These are phyloP conservation scores for Psilopogon haemacephalus DNA, from an alignment of 2,113 vertebrate genomes.

Conservation along the genomic window DNA sequence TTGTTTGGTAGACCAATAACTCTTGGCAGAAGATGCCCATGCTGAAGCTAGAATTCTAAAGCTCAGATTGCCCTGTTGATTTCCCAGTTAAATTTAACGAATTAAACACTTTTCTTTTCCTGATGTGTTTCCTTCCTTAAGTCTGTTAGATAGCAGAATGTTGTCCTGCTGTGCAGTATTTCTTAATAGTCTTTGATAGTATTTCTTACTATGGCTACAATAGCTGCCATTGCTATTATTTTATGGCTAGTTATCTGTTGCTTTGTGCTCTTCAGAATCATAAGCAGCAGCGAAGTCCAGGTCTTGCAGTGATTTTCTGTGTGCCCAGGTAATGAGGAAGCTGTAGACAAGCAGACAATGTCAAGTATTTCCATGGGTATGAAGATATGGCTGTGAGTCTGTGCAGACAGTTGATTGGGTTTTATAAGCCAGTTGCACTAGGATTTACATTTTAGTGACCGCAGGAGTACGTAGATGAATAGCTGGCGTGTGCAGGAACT, in stretches of 20 bases:
- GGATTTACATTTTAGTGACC: background rate
- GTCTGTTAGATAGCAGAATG: background rate
- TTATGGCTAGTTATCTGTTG: background rate
- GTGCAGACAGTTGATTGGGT: background rate
- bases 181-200: background rate
- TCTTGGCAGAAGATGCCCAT: background rate
- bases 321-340: background rate
- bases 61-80: background rate
- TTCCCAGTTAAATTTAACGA: background rate
- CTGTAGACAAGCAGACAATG: background rate
- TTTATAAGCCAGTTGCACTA: background rate
- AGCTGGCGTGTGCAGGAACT: background rate
- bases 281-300: background rate
- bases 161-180: background rate
- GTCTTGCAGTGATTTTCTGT: background rate
- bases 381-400: background rate
- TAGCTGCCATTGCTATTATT: background rate
- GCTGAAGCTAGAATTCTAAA: background rate
- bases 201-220: background rate
- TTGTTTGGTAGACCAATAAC: background rate
- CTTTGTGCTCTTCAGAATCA: background rate
- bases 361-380: background rate
- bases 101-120: background rate
- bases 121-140: background rate
- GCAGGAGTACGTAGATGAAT: background rate